Evolutionary conservation across 2,113 vertebrate species (phyloP), one percentile per base, ranked within the genome.

Genomic region (Elachura formosa): DNA sequence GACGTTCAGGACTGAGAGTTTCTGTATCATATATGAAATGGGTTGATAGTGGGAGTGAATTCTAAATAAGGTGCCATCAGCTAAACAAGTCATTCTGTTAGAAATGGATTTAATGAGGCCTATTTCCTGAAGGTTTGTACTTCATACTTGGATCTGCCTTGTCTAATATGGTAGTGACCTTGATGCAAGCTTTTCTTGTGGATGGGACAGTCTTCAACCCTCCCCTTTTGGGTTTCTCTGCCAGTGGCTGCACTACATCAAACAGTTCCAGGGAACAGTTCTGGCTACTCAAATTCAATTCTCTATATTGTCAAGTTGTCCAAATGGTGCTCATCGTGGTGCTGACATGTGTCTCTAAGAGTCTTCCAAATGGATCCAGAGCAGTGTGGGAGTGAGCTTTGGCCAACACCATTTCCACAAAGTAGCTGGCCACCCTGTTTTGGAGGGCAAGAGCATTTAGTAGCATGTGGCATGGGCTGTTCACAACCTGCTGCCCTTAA

Each of bases 41-140:
- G 46, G 11, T 73, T 94, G 62, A 81, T 79, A 43, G 82, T 89
- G 71, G 67, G 74, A 94, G 58, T 79, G 67, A 93, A 83, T 91
- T 87, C 58, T 91, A 89, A 94, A 90, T 91, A 94, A 96, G 74
- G 26, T 85, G 46, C 74, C 61, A 58, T 87, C 84, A 94, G 63
- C 87, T 68, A 84, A 92, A 90, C 51, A 84, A 87, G 78, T 84
- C 4, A 0, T 89, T 84, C 74, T 91, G 45, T 78, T 80, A 89
- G 62, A 85, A 90, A n/a, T 74, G 85, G 74, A 73, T 85, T 69
- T 94, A 91, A 88, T 61, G 58, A 90, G 59, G 23, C 36, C 54
- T 79, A 3, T 93, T 95, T 94, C 54, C 58, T 61, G 38, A 24
- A 49, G 54, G 15, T 33, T 94, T 89, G 49, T 20, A 26, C 52